Base-by-base conservation (phyloP, 2,888 invertebrate species). In the Willowsia nigromaculata region DNA sequence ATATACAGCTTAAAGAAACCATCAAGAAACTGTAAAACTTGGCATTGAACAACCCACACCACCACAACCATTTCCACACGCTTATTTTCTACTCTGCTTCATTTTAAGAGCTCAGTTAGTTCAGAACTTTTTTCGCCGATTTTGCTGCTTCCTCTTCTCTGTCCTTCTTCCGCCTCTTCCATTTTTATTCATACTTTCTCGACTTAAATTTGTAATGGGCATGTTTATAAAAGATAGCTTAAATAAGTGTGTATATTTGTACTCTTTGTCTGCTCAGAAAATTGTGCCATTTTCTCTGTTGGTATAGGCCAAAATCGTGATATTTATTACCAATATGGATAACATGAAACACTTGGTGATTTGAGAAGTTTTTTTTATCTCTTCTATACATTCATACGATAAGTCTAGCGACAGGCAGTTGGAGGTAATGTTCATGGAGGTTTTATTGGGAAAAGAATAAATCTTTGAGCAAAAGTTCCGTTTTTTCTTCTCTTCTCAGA, bases 11-110 rank as follows among this genome's bases (percentile, higher is more conserved):
- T 47, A 50, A 30, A n/a, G n/a, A n/a, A n/a, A n/a, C n/a, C n/a
- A n/a, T n/a, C 50, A 37, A 78, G 22, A 53, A 50, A 18, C 33
- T 50, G 53, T 78, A 50, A 78, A 83, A 85, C 56, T 85, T 85
- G 85, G 85, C 85, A 85, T 76, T 76, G 85, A 43, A 59, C 78
- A 37, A 78, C 62, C 78, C 85, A 78, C 76, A 78, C 53, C 18
- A n/a, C 50, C 76, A 78, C 53, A 50, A 74, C 37, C 71, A 71
- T 43, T n/a, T 56, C 85, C 76, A 65, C 76, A 78, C 62, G 33
- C 78, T 76, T 74, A 78, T 76, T 85, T 78, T 76, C 47, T 53
- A 30, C 76, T 50, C 50, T 53, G n/a, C n/a, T 78, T 53, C 71
- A 25, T n/a, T 1, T 33, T 43, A 71, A 78, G 33, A 53, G 30